Percentiles rank a stretch among this genome's conserved stretches.
These are phyloP conservation scores for Heliconius congener DNA, from an alignment of 1,140 invertebrate genomes.

Conservation along the genomic window DNA sequence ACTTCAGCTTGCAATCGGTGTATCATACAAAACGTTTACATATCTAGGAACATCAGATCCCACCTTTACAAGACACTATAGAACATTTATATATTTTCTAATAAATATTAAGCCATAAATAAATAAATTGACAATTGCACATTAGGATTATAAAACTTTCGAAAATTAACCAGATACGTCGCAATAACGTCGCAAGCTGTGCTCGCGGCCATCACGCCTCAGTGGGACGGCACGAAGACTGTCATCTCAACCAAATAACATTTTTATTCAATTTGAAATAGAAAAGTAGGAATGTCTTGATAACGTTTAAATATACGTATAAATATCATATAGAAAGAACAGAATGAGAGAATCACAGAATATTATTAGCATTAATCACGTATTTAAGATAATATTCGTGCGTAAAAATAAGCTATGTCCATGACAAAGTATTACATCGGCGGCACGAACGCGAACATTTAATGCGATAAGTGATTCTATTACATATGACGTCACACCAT, in stretches of 20 bases:
- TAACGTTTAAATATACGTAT: conserved; percentile 56
- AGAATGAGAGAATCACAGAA: conserved; percentile 75
- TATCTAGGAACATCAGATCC: conserved; percentile 76
- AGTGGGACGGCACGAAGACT: conserved; percentile 9
- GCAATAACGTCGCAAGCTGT: conserved; percentile 55
- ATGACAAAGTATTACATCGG: conserved; percentile 52
- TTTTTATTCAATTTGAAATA: conserved; percentile 17
- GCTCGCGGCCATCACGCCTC: conserved; percentile 47
- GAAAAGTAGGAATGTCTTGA: conserved; percentile 68
- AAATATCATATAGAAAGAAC: conserved; percentile 56
- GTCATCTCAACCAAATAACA: neutral
- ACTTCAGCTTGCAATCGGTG: conserved; percentile 63
- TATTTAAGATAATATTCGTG: conserved; percentile 55
- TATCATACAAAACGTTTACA: conserved; percentile 68
- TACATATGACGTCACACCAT: conserved; percentile 56
- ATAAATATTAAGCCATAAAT: conserved; percentile 77
- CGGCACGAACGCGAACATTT: conserved; percentile 52
- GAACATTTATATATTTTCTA: conserved; percentile 69
- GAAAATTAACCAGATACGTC: conserved; percentile 55
- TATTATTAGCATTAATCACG: conserved; percentile 67
- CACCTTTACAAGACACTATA: conserved; percentile 57
- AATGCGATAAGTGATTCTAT: conserved; percentile 58
- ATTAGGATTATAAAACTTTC: conserved; percentile 69
- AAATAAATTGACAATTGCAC: conserved; percentile 79
- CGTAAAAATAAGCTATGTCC: conserved; percentile 43